phyloP scores from a whole-genome alignment of 2,888 invertebrate species.

The Sinohyriopsis cumingii region DNA sequence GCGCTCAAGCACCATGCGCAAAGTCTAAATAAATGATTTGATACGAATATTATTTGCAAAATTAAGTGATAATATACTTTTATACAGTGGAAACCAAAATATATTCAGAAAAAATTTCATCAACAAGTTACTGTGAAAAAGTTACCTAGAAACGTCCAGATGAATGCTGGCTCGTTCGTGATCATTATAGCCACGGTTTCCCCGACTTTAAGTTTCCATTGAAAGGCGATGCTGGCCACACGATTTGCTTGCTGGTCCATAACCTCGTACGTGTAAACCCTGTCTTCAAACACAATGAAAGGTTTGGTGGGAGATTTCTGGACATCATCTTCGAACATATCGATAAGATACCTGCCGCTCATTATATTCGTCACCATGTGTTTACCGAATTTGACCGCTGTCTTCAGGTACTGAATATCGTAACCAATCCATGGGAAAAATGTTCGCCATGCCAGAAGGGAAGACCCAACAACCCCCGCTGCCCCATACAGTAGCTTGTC shows the following conservation, averaged over 20 bases:
- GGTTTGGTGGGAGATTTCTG: constrained; percentile 46
- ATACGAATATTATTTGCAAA: too few species aligned
- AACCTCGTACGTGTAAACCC: constrained; percentile 57
- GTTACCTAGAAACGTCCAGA: constrained; percentile 66
- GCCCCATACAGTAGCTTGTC: constrained; percentile 45
- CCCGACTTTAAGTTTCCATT: constrained; percentile 47
- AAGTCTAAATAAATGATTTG: too few species aligned
- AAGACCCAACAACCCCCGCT: constrained; percentile 47
- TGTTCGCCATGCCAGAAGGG: constrained; percentile 47
- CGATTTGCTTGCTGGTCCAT: constrained; percentile 62
- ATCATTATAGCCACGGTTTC: constrained; percentile 62
- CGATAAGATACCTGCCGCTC: constrained; percentile 28
- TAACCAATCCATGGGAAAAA: constrained; percentile 58
- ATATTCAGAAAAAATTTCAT: too few species aligned
- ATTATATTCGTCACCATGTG: constrained; percentile 13
- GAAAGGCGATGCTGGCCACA: constrained; percentile 56
- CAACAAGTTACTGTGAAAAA: too few species aligned
- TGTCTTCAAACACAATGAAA: constrained; percentile 61
- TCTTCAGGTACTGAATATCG: constrained; percentile 38
- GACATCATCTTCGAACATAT: constrained; percentile 56
- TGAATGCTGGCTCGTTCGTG: constrained; percentile 62
- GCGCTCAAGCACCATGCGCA: too few species aligned
- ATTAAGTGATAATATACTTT: too few species aligned
- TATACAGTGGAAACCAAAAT: too few species aligned
- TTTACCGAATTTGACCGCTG: constrained; percentile 18